Evolutionary conservation across 1,140 invertebrate genomes (phyloP).

Genomic region (Lysiphlebus fabarum): DNA sequence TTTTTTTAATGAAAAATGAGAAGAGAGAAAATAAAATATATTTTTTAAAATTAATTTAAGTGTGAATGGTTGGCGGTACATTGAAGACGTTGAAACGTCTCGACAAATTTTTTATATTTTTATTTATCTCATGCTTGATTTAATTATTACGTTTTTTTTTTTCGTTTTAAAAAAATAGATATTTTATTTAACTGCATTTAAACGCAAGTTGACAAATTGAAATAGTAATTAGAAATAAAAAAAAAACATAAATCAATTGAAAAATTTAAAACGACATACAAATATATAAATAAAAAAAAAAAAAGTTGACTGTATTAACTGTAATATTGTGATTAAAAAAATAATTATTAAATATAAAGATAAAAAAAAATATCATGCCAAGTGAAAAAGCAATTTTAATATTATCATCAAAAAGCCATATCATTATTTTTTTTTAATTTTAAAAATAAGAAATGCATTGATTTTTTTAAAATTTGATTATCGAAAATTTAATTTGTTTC

Average conservation of each 20-base stretch:
- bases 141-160: constrained; percentile 16
- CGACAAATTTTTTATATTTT: constrained; percentile 20
- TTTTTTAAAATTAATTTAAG: constrained; percentile 5
- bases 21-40: constrained; percentile 3
- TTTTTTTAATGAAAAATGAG: too few relatives aligned
- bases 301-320: not conserved
- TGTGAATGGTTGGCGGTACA: constrained; percentile 33
- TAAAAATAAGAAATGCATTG: constrained; percentile 18
- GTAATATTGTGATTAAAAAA: constrained; percentile 18
- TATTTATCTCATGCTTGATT: constrained; percentile 23
- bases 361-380: constrained; percentile 40
- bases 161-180: not conserved
- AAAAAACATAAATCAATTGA: constrained; percentile 4
- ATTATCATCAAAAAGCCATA: constrained; percentile 41
- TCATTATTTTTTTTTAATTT: constrained; percentile 48
- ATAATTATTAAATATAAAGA: constrained; percentile 20
- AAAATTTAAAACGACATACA: constrained; percentile 12
- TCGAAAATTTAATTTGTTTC: constrained; percentile 8
- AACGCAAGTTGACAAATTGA: too few relatives aligned
- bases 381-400: constrained; percentile 48
- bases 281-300: too few relatives aligned
- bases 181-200: not conserved
- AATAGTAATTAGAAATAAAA: constrained; percentile 8
- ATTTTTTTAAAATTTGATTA: constrained; percentile 13
- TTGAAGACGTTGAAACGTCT: constrained; percentile 25